Percentiles rank a stretch among this genome's conserved stretches.
Evolutionary conservation across 2,888 invertebrate genomes (phyloP).

Genomic region (Margaritifera margaritifera): DNA sequence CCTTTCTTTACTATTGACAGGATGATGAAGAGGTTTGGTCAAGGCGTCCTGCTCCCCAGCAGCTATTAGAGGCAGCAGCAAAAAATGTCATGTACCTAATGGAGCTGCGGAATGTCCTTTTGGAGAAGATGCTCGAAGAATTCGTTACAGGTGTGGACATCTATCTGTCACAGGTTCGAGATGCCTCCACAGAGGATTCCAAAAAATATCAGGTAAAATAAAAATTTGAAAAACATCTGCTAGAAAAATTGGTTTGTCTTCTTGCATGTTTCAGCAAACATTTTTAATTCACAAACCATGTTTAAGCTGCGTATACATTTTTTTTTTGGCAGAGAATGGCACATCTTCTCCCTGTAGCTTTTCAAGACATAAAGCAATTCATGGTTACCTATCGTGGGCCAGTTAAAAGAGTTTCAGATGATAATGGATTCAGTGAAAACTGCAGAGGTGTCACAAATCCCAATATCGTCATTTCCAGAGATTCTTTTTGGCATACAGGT

Average conservation of each 20-base stretch:
- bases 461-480: constrained; percentile 37
- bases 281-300: not conserved
- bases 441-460: constrained; percentile 36
- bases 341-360: constrained; percentile 48
- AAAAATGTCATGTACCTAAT: constrained; percentile 58
- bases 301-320: not conserved
- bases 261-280: not conserved
- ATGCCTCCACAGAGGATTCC: constrained; percentile 47
- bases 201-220: constrained; percentile 37
- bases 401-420: constrained; percentile 8
- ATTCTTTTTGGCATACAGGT: constrained; percentile 45
- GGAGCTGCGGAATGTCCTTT: constrained; percentile 52
- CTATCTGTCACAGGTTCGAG: constrained; percentile 59
- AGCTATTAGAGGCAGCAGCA: constrained; percentile 51
- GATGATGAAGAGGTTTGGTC: constrained; percentile 59
- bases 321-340: constrained; percentile 31
- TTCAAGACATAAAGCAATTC: constrained; percentile 37
- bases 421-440: constrained; percentile 47
- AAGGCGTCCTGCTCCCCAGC: constrained; percentile 48
- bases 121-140: constrained; percentile 64
- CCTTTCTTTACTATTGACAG: constrained; percentile 26
- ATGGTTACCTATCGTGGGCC: constrained; percentile 21
- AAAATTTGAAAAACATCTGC: not conserved
- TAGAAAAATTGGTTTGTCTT: not conserved
- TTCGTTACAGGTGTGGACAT: constrained; percentile 64